Evolutionary conservation across 2,797 vertebrate species (phyloP), one percentile per base, ranked within the genome.

Genomic region (Pangasius sanitwongsei): DNA sequence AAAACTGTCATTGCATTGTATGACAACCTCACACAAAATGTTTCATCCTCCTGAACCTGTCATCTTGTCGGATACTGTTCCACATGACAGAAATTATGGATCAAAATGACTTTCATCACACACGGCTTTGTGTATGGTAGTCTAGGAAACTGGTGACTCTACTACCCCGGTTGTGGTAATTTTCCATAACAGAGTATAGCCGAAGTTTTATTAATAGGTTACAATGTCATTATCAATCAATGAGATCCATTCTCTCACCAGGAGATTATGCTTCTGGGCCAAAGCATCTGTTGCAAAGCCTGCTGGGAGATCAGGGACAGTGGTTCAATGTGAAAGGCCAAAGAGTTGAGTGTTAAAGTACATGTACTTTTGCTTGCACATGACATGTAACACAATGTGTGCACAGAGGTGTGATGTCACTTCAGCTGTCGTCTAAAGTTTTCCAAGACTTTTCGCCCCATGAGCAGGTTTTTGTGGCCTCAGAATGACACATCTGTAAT

Each of bases 131-230:
- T 90, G 84, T 88, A 77, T 69, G 12, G 65, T 55, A 78, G 86
- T 78, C 87, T 88, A 83, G 82, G 86, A 90, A 87, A 59, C 85
- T 83, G 82, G 37, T 92, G 86, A 83, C 90, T 88, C 86, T 90
- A 63, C 37, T 65, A 86, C 78, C 80, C 75, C 87, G 86, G 90
- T 87, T 92, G 91, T 94, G 92, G 92, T 91, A 89, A 92, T 92
- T 93, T 94, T 96, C 95, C 94, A 94, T 78, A 89, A 93, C 92
- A 93, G 89, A 89, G 87, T 69, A 87, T 61, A 83, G 63, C 86
- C 44, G 23, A 7, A 41, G 86, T 83, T 92, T 92, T 94, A 94
- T 93, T 92, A 91, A 89, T 91, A 94, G 92, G 89, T 48, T 41
- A 44, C 69, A 6, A 16, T 77, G 69, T 67, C 9, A n/a, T 69